Conservation (phyloP, 2,113 vertebrate species). For the Tetraodon nigroviridis region DNA sequence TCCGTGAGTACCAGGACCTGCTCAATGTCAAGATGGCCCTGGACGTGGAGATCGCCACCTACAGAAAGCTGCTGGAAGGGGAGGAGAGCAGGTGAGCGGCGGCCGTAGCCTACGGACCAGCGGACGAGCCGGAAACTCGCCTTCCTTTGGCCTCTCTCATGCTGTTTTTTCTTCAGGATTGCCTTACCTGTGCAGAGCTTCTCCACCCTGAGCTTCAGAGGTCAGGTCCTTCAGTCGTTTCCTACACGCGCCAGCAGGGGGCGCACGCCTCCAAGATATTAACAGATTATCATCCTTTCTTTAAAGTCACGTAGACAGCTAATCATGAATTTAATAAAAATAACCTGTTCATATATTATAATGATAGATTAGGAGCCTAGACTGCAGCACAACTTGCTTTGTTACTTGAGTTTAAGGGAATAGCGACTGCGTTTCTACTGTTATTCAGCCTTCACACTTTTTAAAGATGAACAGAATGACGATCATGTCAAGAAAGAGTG, state of each 20-base stretch:
- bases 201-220: constrained; percentile 86
- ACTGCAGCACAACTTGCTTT: neutral
- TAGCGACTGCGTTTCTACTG: too few relatives aligned
- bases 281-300: too few relatives aligned
- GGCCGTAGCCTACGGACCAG: neutral
- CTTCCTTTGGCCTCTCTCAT: neutral
- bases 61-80: constrained; percentile 94
- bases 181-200: constrained; percentile 86
- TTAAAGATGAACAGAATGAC: neutral
- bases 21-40: constrained; percentile 95
- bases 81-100: constrained; percentile 89
- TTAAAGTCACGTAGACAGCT: too few relatives aligned
- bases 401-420: neutral
- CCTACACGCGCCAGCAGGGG: constrained; percentile 34
- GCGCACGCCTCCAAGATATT: neutral
- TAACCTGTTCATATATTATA: too few relatives aligned
- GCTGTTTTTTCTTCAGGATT: constrained; percentile 73
- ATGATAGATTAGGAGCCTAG: neutral
- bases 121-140: too few relatives aligned
- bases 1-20: constrained; percentile 93
- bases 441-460: too few relatives aligned
- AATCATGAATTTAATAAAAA: too few relatives aligned
- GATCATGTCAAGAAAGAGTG: neutral
- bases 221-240: constrained; percentile 60
- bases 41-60: constrained; percentile 94